A percentile compares a stretch with the other conserved stretches of the same genome.
Conservation (phyloP, 2,113 vertebrate genomes). For the Microcebus griseorufus region DNA sequence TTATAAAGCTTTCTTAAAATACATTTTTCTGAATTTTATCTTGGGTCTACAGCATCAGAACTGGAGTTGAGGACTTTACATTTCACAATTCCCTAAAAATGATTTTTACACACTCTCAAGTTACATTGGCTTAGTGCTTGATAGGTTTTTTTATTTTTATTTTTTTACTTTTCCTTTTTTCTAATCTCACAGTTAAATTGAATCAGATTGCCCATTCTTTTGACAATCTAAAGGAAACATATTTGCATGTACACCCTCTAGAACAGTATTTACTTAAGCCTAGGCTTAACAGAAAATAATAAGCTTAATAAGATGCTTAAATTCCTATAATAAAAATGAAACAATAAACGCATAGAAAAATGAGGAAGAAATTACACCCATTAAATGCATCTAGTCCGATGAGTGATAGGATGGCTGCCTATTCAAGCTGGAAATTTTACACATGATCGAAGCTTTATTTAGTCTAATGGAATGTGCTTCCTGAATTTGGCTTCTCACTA, state of each 20-base stretch:
- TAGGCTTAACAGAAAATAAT: conserved; percentile 82
- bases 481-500: conserved; percentile 94
- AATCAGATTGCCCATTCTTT: conserved; percentile 77
- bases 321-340: conserved; percentile 89
- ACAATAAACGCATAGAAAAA: conserved; percentile 90
- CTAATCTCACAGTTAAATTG: conserved; percentile 69
- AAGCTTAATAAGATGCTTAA: conserved; percentile 85
- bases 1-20: background rate
- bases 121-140: background rate
- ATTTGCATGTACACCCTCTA: conserved; percentile 83
- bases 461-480: conserved; percentile 97
- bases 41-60: background rate
- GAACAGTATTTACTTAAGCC: conserved; percentile 82
- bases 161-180: conserved; percentile 72
- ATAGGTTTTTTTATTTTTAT: background rate
- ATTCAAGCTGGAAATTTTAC: conserved; percentile 97
- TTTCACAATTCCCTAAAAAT: background rate
- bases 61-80: background rate
- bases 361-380: conserved; percentile 94
- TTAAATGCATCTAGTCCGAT: conserved; percentile 90
- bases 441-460: conserved; percentile 98
- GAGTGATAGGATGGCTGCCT: conserved; percentile 94
- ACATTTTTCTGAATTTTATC: background rate
- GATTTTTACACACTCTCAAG: background rate
- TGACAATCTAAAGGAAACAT: conserved; percentile 87